Percentiles rank a stretch among this genome's conserved stretches.
phyloP scores from a whole-genome alignment of 2,113 vertebrate genomes.

The Crotalus tigris region DNA sequence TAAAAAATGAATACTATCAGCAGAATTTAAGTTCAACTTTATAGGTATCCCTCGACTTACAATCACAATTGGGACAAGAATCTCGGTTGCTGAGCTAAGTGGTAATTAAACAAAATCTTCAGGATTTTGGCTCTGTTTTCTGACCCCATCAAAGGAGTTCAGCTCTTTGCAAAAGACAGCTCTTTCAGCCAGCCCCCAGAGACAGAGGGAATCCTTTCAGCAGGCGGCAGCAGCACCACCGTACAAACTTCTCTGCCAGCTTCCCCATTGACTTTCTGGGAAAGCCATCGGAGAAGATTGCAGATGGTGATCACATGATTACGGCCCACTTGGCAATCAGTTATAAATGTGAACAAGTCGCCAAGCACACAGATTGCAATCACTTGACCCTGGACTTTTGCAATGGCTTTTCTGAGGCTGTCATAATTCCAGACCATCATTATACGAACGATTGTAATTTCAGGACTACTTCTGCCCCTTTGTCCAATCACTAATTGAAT shows the following conservation, averaged over 20 bases:
- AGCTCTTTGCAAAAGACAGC: background rate
- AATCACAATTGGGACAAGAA: background rate
- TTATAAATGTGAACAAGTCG: background rate
- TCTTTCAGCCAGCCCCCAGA: background rate
- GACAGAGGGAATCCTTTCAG: background rate
- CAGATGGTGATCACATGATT: no score
- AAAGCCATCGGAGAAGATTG: background rate
- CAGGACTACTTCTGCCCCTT: background rate
- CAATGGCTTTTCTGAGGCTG: background rate
- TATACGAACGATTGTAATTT: background rate
- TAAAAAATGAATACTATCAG: background rate
- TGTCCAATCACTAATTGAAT: background rate
- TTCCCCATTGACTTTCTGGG: background rate
- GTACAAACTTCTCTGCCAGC: background rate
- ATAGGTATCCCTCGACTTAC: background rate
- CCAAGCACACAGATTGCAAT: background rate
- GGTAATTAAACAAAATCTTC: background rate
- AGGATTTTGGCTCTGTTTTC: background rate
- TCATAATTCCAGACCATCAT: background rate
- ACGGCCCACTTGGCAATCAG: background rate
- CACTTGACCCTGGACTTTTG: background rate
- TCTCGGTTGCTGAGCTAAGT: background rate
- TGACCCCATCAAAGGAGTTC: background rate
- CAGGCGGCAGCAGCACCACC: background rate
- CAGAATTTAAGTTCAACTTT: background rate